Evolutionary conservation across 2,113 vertebrate species (phyloP).

Genomic region (Laticauda laticaudata): DNA sequence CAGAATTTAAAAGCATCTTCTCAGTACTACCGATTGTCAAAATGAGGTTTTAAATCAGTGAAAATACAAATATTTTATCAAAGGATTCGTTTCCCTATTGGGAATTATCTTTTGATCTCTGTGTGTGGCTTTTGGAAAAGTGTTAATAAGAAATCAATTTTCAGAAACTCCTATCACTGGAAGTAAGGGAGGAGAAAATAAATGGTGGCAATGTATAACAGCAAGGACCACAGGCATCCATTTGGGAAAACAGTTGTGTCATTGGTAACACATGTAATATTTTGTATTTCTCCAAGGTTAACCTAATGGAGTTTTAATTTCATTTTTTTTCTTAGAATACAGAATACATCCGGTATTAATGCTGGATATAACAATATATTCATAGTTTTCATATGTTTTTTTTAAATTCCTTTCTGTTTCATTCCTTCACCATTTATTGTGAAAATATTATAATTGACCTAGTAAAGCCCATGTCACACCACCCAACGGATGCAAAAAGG

Average conservation of each 20-base stretch:
- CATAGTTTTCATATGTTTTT: not conserved
- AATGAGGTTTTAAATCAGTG: slow-evolving; percentile 38
- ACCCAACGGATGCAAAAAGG: too few relatives aligned
- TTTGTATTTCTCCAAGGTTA: not conserved
- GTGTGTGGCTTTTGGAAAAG: slow-evolving; percentile 15
- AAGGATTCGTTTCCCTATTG: slow-evolving; percentile 30
- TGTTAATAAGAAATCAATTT: not conserved
- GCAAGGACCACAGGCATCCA: not conserved
- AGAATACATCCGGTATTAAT: not conserved
- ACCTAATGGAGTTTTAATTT: not conserved
- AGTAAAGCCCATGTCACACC: too few relatives aligned
- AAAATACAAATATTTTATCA: slow-evolving; percentile 32
- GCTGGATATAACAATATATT: not conserved
- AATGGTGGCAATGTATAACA: not conserved
- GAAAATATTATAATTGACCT: not conserved
- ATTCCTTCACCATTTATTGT: not conserved
- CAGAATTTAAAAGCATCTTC: slow-evolving; percentile 22
- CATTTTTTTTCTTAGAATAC: not conserved
- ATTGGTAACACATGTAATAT: not conserved
- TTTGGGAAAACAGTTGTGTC: not conserved
- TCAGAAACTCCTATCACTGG: slow-evolving; percentile 23
- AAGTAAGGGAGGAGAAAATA: not conserved
- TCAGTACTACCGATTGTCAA: slow-evolving; percentile 21
- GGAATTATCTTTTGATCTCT: not conserved
- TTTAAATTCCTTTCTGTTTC: not conserved